Evolutionary conservation across 2,797 vertebrate genomes (phyloP).

Genomic region (Galaxias olidus): DNA sequence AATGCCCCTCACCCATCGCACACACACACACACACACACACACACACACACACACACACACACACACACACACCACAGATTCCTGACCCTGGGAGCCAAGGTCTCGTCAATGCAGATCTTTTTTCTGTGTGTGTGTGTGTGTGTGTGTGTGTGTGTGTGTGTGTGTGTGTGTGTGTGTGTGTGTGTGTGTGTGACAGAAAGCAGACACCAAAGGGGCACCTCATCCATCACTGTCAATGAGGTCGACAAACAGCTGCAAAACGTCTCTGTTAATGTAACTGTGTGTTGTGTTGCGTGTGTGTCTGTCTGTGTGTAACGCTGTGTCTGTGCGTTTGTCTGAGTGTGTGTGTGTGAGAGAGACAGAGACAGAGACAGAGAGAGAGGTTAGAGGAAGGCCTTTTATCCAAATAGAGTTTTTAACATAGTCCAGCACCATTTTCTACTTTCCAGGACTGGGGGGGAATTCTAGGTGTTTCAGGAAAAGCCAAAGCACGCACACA

Average conservation of each 20-base stretch:
- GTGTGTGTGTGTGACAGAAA: constrained; percentile 64
- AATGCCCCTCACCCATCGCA: constrained; percentile 47
- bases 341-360: constrained; percentile 33
- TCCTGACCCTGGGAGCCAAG: constrained; percentile 49
- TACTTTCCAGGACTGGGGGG: too few species aligned
- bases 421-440: too few species aligned
- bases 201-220: constrained; percentile 74
- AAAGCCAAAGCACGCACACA: too few species aligned
- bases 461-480: too few species aligned
- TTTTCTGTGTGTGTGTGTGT: constrained; percentile 31
- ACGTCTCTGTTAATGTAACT: constrained; percentile 73
- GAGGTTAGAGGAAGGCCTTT: background rate
- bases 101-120: constrained; percentile 51
- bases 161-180: constrained; percentile 20
- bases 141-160: constrained; percentile 39
- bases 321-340: constrained; percentile 8
- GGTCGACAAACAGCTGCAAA: constrained; percentile 77
- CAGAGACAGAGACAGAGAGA: background rate
- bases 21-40: constrained; percentile 31
- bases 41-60: constrained; percentile 31
- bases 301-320: constrained; percentile 10
- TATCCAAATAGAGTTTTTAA: too few species aligned
- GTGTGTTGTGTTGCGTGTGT: constrained; percentile 26
- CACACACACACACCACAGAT: constrained; percentile 22
- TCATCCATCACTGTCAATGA: constrained; percentile 78